Evolutionary conservation across 2,888 invertebrate genomes (phyloP).

Genomic region (Macaria notata): DNA sequence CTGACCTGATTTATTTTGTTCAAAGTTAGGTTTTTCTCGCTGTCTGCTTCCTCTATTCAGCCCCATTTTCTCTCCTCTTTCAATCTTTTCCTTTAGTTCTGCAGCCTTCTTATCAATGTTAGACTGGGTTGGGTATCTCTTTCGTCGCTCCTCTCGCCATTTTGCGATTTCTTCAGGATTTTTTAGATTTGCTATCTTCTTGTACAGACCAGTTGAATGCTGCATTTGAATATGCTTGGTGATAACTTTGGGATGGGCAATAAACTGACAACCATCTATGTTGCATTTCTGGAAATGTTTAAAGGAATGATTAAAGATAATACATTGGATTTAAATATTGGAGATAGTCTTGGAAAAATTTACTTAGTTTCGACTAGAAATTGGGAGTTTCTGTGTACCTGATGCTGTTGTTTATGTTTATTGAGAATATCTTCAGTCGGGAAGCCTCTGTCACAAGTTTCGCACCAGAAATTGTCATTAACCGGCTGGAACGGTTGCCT

Average conservation of each 20-base stretch:
- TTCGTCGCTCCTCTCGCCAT: constrained; percentile 92
- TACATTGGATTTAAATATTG: no score
- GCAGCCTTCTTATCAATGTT: constrained; percentile 86
- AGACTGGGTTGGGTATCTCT: constrained; percentile 87
- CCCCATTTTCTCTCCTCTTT: constrained; percentile 89
- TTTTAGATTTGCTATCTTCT: constrained; percentile 87
- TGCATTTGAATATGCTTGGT: constrained; percentile 91
- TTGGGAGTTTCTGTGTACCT: constrained; percentile 49
- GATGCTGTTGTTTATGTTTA: constrained; percentile 88
- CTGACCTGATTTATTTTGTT: constrained; percentile 12
- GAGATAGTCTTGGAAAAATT: no score
- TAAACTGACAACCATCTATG: constrained; percentile 90
- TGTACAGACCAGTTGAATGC: constrained; percentile 91
- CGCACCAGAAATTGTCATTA: constrained; percentile 82
- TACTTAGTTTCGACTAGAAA: no score
- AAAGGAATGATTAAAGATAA: not conserved
- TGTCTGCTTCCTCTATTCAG: constrained; percentile 38
- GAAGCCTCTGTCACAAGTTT: constrained; percentile 92
- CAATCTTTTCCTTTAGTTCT: constrained; percentile 84
- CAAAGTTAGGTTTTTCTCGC: not conserved
- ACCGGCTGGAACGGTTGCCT: constrained; percentile 25
- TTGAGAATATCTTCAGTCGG: constrained; percentile 80
- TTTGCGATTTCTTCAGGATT: constrained; percentile 91
- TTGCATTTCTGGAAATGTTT: constrained; percentile 84
- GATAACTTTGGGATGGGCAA: constrained; percentile 90